Evolutionary conservation across 2,797 vertebrate genomes (phyloP).

Genomic region (Podarcis siculus): DNA sequence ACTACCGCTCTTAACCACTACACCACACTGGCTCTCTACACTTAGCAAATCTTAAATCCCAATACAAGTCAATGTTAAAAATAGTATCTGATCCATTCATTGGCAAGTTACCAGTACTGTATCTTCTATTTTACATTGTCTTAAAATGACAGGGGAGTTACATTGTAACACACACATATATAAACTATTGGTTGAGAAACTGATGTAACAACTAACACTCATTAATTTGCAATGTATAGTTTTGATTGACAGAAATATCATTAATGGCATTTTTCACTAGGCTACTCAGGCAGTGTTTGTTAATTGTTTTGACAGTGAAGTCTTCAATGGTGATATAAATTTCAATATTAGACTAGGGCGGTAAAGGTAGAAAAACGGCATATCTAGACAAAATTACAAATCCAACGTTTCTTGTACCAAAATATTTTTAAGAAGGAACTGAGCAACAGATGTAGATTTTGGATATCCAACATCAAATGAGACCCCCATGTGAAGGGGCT

Average conservation of each 20-base stretch:
- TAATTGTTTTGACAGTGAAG: not conserved
- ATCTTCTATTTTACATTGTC: conserved; percentile 1
- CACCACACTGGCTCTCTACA: too few species aligned
- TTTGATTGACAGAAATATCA: not conserved
- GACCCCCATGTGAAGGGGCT: not conserved
- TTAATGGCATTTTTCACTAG: not conserved
- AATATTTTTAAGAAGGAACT: not conserved
- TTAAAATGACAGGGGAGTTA: conserved; percentile 13
- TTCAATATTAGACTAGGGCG: not conserved
- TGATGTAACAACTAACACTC: not conserved
- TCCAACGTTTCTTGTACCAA: not conserved
- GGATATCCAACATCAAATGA: not conserved
- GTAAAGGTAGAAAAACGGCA: not conserved
- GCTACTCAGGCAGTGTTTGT: not conserved
- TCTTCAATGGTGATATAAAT: not conserved
- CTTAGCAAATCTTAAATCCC: conserved; percentile 56
- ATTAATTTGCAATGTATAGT: conserved; percentile 15
- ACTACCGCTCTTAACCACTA: too few species aligned
- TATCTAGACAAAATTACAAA: not conserved
- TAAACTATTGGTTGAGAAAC: conserved; percentile 22
- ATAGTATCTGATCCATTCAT: conserved; percentile 27
- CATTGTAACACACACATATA: conserved; percentile 14
- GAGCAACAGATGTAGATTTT: not conserved
- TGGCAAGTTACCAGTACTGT: conserved; percentile 20
- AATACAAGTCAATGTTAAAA: conserved; percentile 47